These are phyloP conservation scores for Lepidurus apus DNA, from an alignment of 1,140 invertebrate species.

Conservation along the genomic window DNA sequence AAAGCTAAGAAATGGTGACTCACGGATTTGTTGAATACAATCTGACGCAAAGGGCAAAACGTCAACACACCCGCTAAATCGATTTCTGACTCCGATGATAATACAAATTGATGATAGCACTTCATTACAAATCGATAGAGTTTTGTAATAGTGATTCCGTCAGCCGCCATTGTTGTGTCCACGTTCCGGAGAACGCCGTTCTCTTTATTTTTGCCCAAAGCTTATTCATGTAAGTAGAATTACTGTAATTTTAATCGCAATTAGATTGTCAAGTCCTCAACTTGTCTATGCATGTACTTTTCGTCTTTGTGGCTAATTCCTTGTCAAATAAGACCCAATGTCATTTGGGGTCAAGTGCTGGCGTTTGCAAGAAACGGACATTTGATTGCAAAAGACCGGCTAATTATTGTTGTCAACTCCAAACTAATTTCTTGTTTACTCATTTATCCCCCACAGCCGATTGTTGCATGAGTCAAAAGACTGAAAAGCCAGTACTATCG, in stretches of 20 bases:
- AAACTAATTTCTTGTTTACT: background rate
- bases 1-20: background rate
- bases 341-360: background rate
- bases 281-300: background rate
- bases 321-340: background rate
- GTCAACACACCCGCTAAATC: background rate
- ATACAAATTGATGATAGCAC: background rate
- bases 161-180: constrained; percentile 16
- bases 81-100: background rate
- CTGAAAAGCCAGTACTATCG: constrained; percentile 98
- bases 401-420: constrained; percentile 9
- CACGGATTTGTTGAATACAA: background rate
- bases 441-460: constrained; percentile 63
- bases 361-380: background rate
- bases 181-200: constrained; percentile 18
- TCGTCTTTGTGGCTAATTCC: background rate
- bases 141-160: background rate
- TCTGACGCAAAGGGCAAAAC: background rate
- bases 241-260: background rate
- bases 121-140: background rate
- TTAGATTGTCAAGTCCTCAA: background rate
- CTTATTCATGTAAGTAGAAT: background rate
- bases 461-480: constrained; percentile 99
- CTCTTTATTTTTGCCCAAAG: constrained; percentile 11
- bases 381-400: background rate